These are phyloP conservation scores for Lagopus muta DNA, from an alignment of 2,113 vertebrate genomes.

Conservation along the genomic window DNA sequence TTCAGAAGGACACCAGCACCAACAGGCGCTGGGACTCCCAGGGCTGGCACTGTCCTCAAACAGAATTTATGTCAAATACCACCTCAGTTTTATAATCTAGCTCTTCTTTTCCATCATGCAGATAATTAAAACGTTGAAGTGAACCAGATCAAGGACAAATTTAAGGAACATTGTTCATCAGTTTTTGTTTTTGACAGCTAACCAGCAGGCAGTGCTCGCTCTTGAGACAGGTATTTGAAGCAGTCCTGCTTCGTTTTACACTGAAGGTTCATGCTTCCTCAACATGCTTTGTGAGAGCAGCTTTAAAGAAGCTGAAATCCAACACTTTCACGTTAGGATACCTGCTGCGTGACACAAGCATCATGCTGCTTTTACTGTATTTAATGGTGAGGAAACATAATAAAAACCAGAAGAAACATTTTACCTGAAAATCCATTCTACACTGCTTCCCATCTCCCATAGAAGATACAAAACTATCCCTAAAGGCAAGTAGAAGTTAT, in stretches of 20 bases:
- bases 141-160: conserved; percentile 69
- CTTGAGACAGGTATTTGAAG: background rate
- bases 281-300: background rate
- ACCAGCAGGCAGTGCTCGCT: background rate
- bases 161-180: background rate
- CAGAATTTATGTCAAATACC: background rate
- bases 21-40: background rate
- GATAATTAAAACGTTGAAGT: conserved; percentile 61
- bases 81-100: background rate
- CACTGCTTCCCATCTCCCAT: background rate
- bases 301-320: background rate
- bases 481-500: background rate
- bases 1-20: background rate
- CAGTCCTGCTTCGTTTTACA: background rate
- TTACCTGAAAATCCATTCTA: background rate
- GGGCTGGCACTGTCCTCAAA: background rate
- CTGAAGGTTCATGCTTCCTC: background rate
- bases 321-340: background rate
- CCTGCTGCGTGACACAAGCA: background rate
- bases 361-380: background rate
- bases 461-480: background rate
- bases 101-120: conserved; percentile 12
- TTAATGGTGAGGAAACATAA: background rate
- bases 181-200: background rate
- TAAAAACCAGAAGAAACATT: background rate